Percentiles rank a stretch among this genome's conserved stretches.
Evolutionary conservation across 2,888 invertebrate genomes (phyloP).

Genomic region (Eristalis intricaria): DNA sequence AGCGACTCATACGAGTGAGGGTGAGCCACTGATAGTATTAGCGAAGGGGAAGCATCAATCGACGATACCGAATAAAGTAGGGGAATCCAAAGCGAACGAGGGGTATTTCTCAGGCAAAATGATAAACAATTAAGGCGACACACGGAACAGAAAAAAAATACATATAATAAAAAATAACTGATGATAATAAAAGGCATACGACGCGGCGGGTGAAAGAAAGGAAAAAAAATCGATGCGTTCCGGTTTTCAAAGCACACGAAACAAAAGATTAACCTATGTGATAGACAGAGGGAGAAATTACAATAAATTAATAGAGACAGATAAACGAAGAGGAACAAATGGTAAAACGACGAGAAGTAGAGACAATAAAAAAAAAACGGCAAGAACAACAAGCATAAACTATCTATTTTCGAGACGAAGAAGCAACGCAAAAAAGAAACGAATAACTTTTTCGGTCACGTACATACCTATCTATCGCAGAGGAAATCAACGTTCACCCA

Average conservation of each 20-base stretch:
- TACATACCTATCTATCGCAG: conserved; percentile 51
- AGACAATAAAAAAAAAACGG: conserved; percentile 12
- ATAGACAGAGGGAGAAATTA: conserved; percentile 44
- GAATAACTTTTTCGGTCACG: conserved; percentile 68
- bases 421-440: conserved; percentile 58
- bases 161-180: conserved; percentile 13
- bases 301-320: conserved; percentile 52
- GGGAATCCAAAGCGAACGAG: not conserved
- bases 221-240: conserved; percentile 74
- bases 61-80: not conserved
- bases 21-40: conserved; percentile 40
- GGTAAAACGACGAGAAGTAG: not conserved
- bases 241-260: conserved; percentile 69
- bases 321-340: conserved; percentile 22
- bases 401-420: conserved; percentile 59
- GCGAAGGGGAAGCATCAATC: conserved; percentile 51
- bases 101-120: conserved; percentile 18
- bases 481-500: conserved; percentile 58
- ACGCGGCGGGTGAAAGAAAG: conserved; percentile 18
- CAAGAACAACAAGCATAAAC: conserved; percentile 49
- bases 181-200: conserved; percentile 68
- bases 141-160: conserved; percentile 24
- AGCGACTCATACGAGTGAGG: conserved; percentile 30
- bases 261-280: conserved; percentile 30
- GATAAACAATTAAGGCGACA: conserved; percentile 58